A percentile compares a stretch with the other conserved stretches of the same genome.
phyloP scores from a whole-genome alignment of 1,140 invertebrate species.

The Apocrypta bakeri region DNA sequence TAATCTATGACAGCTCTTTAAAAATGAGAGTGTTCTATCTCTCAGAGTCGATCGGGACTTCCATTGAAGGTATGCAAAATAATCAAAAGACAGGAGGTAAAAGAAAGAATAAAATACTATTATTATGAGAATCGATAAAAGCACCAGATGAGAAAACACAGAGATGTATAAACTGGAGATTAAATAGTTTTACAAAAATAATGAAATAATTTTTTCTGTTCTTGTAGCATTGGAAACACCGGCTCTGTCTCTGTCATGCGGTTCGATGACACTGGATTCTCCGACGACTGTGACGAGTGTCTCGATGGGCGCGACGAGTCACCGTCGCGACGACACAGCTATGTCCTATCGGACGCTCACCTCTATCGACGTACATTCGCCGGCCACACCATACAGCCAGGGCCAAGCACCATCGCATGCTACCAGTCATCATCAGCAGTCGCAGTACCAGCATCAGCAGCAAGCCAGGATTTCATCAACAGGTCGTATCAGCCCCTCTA shows the following conservation, averaged over 20 bases:
- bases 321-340: slow-evolving; percentile 75
- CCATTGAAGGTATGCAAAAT: slow-evolving; percentile 26
- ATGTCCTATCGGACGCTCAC: slow-evolving; percentile 75
- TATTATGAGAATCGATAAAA: background rate
- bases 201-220: slow-evolving; percentile 15
- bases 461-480: slow-evolving; percentile 71
- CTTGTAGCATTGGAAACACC: slow-evolving; percentile 72
- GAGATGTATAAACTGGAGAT: background rate
- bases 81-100: slow-evolving; percentile 20
- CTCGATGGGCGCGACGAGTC: slow-evolving; percentile 73
- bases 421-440: slow-evolving; percentile 64
- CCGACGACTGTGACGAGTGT: slow-evolving; percentile 75
- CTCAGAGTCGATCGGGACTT: slow-evolving; percentile 21
- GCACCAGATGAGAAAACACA: background rate
- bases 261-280: slow-evolving; percentile 78
- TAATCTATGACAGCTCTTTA: background rate
- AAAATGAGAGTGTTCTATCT: slow-evolving; percentile 9
- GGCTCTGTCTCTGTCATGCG: slow-evolving; percentile 78
- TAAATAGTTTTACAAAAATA: background rate
- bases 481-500: slow-evolving; percentile 76
- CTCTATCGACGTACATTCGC: slow-evolving; percentile 75
- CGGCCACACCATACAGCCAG: slow-evolving; percentile 72
- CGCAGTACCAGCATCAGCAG: slow-evolving; percentile 52
- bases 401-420: slow-evolving; percentile 65
- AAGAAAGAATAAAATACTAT: background rate